Conservation (phyloP, 2,888 invertebrate species). For the Caenorhabditis becei region DNA sequence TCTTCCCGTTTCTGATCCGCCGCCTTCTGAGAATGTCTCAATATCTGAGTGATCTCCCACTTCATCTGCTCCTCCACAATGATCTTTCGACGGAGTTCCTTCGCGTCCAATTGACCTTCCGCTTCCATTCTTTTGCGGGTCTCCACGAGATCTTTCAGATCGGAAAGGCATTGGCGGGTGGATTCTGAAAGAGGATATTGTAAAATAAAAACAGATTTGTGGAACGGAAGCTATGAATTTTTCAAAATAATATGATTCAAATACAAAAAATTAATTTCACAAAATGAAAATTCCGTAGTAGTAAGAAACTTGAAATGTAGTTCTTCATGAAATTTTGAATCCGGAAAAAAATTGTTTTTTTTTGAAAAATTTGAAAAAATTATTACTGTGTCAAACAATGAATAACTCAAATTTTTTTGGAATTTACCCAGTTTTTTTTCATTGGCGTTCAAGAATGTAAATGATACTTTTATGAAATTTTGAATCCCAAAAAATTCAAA, state of each 20-base stretch:
- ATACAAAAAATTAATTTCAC: no score
- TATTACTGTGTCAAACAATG: background rate
- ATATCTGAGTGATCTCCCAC: background rate
- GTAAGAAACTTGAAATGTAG: no score
- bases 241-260: no score
- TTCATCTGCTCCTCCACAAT: slow-evolving; percentile 16
- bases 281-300: no score
- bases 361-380: background rate
- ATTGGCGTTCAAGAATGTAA: no score
- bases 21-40: slow-evolving; percentile 3
- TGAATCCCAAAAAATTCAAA: no score
- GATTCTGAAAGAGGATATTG: slow-evolving; percentile 4
- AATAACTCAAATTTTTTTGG: no score
- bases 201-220: no score
- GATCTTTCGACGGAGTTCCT: slow-evolving; percentile 2
- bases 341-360: background rate
- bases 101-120: background rate
- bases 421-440: no score
- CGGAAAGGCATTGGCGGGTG: slow-evolving; percentile 3
- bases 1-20: slow-evolving; percentile 13
- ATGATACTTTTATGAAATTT: no score
- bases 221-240: no score
- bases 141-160: slow-evolving; percentile 11
- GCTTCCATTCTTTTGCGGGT: slow-evolving; percentile 11
- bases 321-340: no score